Evolutionary conservation across 2,888 invertebrate species (phyloP), one percentile per base, ranked within the genome.

Genomic region (Spilosoma lubricipeda): DNA sequence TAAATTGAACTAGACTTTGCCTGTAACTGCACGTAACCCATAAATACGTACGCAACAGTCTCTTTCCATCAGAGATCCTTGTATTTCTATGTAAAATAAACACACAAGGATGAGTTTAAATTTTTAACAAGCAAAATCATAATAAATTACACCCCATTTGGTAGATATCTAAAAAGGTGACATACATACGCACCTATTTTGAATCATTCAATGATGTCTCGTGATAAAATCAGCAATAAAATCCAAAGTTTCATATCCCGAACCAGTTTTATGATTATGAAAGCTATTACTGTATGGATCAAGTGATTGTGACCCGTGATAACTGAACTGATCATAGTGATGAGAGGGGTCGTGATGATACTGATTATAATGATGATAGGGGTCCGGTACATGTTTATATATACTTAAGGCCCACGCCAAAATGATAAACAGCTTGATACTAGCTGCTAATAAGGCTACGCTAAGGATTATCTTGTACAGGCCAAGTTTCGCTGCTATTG

Each of bases 391-490:
- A 67, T 93, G 89, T 86, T 90, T 93, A 80, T 89, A 90, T 73
- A 93, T 90, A 59, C 91, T 90, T 30, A 94, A 77, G 0, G 89
- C 87, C 95, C 94, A 95, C 0, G 93, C 93, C 90, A 95, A 88
- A 2, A 93, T 80, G 2, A 94, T 86, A 80, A 94, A 86, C 15
- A 91, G 83, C 80, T 94, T 95, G 74, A 95, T 84, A 52, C 86
- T 85, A 13, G 90, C 90, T 65, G 94, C 77, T 11, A 92, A 87
- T 9, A 92, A 74, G 1, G 88, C 92, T 77, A 94, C 93, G 73
- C 90, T 94, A 79, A 94, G 77, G 73, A 91, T 81, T 72, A 95
- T 89, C 89, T 95, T 95, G 88, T 87, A 88, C 39, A 95, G 89
- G 59, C 94, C 95, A 76, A 93, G 88, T 90, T 93, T 94, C 56